These are phyloP conservation scores for Lamellibrachia satsuma DNA, from an alignment of 2,888 invertebrate genomes.

Conservation along the genomic window DNA sequence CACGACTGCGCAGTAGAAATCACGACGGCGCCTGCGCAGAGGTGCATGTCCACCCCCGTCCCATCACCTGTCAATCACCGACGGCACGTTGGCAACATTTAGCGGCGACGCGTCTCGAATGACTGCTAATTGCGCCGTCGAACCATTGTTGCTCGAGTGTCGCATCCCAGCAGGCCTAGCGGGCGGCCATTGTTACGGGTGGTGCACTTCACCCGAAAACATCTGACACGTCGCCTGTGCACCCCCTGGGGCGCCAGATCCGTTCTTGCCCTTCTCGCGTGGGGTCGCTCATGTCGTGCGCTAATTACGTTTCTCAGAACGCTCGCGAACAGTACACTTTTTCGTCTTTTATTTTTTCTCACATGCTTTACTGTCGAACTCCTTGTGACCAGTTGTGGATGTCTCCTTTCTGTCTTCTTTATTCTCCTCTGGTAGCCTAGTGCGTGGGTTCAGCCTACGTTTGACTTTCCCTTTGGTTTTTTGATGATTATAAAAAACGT, in stretches of 20 bases:
- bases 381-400: no score
- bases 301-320: constrained; percentile 3
- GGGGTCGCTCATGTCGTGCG: neutral
- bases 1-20: neutral
- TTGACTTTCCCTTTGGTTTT: no score
- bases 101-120: neutral
- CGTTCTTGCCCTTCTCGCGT: neutral
- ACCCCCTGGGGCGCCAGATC: neutral
- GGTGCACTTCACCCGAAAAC: constrained; percentile 17
- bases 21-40: neutral
- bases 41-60: neutral
- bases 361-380: neutral
- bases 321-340: neutral
- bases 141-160: neutral
- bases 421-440: no score
- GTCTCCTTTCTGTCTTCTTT: no score
- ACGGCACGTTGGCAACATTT: neutral
- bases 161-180: neutral
- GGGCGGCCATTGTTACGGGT: neutral
- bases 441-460: no score
- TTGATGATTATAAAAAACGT: no score
- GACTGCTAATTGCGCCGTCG: neutral
- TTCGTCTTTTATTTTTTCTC: neutral
- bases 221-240: neutral
- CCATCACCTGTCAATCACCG: neutral